Percentiles rank a stretch among this genome's conserved stretches.
Conservation (phyloP, 2,113 vertebrate genomes). For the Enhydra lutris region DNA sequence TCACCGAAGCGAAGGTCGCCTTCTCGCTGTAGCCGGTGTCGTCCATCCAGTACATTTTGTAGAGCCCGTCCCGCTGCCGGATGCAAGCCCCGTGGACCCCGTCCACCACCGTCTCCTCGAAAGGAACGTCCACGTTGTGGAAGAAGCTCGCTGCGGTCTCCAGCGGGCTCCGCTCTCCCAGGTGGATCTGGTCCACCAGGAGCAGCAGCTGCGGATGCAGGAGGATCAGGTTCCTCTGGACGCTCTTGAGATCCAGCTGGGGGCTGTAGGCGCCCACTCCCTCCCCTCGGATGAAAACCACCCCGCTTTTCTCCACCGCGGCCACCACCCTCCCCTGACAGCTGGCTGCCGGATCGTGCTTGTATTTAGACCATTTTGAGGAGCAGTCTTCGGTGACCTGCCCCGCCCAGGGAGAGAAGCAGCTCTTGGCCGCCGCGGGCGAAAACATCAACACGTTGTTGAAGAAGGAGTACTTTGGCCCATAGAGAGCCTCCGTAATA, state of each 20-base stretch:
- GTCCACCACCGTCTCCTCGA: slow-evolving; percentile 87
- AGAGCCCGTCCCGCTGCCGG: slow-evolving; percentile 87
- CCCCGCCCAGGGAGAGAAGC: slow-evolving; percentile 96
- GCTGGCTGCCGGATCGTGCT: slow-evolving; percentile 90
- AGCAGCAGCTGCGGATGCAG: slow-evolving; percentile 95
- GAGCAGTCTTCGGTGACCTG: slow-evolving; percentile 96
- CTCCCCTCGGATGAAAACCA: slow-evolving; percentile 96
- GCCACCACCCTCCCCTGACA: slow-evolving; percentile 91
- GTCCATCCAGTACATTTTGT: slow-evolving; percentile 99
- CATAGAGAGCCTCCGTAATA: slow-evolving; percentile 96
- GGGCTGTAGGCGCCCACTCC: slow-evolving; percentile 90
- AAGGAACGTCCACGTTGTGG: slow-evolving; percentile 95
- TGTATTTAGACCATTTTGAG: slow-evolving; percentile 98
- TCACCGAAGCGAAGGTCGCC: slow-evolving; percentile 87
- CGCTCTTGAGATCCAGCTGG: slow-evolving; percentile 88
- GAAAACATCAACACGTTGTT: slow-evolving; percentile 96
- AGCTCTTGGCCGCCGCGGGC: slow-evolving; percentile 86
- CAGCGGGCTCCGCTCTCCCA: slow-evolving; percentile 88
- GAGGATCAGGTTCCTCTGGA: slow-evolving; percentile 94
- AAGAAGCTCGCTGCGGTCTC: slow-evolving; percentile 92
- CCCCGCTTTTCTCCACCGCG: slow-evolving; percentile 85
- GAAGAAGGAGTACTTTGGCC: slow-evolving; percentile 95
- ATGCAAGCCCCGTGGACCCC: slow-evolving; percentile 92
- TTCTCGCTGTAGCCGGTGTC: slow-evolving; percentile 92
- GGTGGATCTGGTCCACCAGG: slow-evolving; percentile 93